A percentile compares a stretch with the other conserved stretches of the same genome.
Conservation (phyloP, 2,888 invertebrate genomes). For the Scelioninae gen. 1 region DNA sequence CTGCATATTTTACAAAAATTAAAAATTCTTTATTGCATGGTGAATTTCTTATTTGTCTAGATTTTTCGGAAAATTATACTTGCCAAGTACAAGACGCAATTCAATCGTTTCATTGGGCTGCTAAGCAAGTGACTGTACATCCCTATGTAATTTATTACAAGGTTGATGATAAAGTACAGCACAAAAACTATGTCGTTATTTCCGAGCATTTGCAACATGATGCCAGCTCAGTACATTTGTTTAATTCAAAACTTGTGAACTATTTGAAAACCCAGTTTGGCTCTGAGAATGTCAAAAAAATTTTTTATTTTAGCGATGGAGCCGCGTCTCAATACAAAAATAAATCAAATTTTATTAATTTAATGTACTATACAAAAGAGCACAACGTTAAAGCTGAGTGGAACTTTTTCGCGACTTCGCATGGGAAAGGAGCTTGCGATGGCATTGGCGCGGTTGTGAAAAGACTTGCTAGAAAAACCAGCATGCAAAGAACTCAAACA, state of each 20-base stretch:
- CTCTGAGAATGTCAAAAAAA: neutral
- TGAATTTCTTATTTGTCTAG: no score
- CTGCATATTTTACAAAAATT: no score
- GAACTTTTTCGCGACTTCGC: neutral
- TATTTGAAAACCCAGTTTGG: neutral
- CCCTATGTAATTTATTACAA: no score
- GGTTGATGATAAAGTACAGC: neutral
- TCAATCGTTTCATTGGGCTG: no score
- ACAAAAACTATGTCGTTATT: neutral
- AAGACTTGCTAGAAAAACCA: neutral
- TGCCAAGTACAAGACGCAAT: no score
- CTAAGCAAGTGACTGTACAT: no score
- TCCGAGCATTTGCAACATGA: neutral
- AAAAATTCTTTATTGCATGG: no score
- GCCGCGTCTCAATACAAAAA: neutral
- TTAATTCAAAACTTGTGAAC: neutral
- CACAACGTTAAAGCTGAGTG: neutral
- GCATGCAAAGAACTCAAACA: neutral
- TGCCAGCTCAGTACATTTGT: neutral
- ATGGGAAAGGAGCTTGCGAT: constrained; percentile 9
- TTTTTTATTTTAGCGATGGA: neutral
- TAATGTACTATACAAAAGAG: neutral
- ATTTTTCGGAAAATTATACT: no score
- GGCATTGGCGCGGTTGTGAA: neutral
- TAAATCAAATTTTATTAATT: constrained; percentile 5